Evolutionary conservation across 2,113 vertebrate species (phyloP).

Genomic region (Phyllopteryx taeniolatus): DNA sequence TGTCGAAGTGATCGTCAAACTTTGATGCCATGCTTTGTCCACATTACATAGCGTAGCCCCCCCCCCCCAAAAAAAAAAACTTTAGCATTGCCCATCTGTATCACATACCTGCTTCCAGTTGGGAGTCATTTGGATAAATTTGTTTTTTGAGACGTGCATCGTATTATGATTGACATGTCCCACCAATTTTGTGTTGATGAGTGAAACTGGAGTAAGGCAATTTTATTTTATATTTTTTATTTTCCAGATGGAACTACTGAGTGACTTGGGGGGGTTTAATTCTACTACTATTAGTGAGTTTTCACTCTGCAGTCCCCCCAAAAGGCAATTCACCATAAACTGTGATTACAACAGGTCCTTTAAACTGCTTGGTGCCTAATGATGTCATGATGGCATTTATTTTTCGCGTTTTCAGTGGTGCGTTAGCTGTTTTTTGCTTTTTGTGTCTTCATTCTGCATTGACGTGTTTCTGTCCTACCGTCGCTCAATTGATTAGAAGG

Average conservation of each 20-base stretch:
- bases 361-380: too few relatives aligned
- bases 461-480: constrained; percentile 51
- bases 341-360: too few relatives aligned
- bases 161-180: too few relatives aligned
- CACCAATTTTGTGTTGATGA: too few relatives aligned
- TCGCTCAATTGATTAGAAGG: constrained; percentile 64
- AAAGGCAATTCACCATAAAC: too few relatives aligned
- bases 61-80: fast-evolving
- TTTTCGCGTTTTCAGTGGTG: constrained; percentile 41
- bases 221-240: too few relatives aligned
- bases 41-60: background rate
- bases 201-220: too few relatives aligned
- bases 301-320: too few relatives aligned
- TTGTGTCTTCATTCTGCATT: constrained; percentile 45
- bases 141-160: too few relatives aligned
- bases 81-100: background rate
- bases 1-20: background rate
- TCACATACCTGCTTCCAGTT: background rate
- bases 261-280: too few relatives aligned
- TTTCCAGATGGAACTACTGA: too few relatives aligned
- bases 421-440: constrained; percentile 78
- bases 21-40: background rate
- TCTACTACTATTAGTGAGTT: too few relatives aligned
- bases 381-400: background rate
- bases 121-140: background rate